Evolutionary conservation across 1,140 invertebrate species (phyloP).

Genomic region (Pseudomyrmex cubaensis): DNA sequence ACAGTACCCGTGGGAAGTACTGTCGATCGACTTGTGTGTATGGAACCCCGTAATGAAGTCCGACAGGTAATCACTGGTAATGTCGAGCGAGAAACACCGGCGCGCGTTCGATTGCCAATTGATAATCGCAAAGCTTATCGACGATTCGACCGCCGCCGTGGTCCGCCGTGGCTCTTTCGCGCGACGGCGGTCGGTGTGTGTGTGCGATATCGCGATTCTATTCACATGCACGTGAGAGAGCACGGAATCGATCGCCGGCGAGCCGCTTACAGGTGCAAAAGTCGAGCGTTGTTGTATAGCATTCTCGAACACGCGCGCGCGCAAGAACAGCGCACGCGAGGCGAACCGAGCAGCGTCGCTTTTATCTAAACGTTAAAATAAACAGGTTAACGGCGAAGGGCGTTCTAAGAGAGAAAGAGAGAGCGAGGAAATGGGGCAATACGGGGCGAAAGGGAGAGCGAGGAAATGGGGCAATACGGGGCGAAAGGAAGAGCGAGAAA

Average conservation of each 20-base stretch:
- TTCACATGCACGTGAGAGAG: background rate
- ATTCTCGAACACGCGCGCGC: background rate
- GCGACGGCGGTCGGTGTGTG: background rate
- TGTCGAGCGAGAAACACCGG: background rate
- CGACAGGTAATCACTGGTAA: conserved; percentile 24
- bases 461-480: background rate
- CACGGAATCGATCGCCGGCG: conserved; percentile 24
- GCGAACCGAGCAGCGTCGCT: background rate
- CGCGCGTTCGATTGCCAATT: conserved; percentile 19
- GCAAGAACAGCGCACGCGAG: background rate
- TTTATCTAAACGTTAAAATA: conserved; percentile 55
- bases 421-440: background rate
- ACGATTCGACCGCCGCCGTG: background rate
- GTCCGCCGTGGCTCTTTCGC: background rate
- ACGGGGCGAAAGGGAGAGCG: conserved; percentile 14
- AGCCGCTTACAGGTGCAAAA: background rate
- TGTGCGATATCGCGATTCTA: conserved; percentile 2
- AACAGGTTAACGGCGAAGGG: conserved; percentile 60
- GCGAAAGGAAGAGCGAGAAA: conserved; percentile 11
- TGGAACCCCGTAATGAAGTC: conserved; percentile 17
- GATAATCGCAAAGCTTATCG: conserved; percentile 6
- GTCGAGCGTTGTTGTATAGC: background rate
- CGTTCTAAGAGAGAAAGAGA: background rate
- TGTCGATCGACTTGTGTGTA: conserved; percentile 7
- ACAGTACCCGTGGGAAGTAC: conserved; percentile 13